These are phyloP conservation scores for Saimiri boliviensis DNA, from an alignment of 2,113 vertebrate species.

Conservation along the genomic window DNA sequence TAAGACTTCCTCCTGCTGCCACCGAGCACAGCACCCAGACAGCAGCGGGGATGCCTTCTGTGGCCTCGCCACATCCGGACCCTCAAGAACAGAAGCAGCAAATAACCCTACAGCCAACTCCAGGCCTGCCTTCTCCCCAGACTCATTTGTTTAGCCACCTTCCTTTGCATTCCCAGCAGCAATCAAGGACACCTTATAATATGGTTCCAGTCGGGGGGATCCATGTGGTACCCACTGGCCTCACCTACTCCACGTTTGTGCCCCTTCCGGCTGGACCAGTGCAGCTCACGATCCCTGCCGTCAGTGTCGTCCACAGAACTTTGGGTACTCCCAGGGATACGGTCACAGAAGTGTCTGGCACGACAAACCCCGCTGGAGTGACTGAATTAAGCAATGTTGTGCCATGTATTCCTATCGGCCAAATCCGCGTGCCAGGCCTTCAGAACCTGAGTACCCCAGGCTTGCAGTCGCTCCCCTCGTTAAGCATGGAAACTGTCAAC, in stretches of 20 bases:
- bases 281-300: constrained; percentile 95
- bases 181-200: constrained; percentile 89
- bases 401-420: constrained; percentile 94
- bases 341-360: background rate
- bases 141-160: constrained; percentile 96
- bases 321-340: constrained; percentile 74
- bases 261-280: constrained; percentile 93
- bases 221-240: constrained; percentile 92
- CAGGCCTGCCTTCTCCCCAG: constrained; percentile 75
- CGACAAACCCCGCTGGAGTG: constrained; percentile 79
- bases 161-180: constrained; percentile 95
- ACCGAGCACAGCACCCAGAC: constrained; percentile 84
- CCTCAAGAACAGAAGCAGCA: constrained; percentile 79
- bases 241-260: constrained; percentile 96
- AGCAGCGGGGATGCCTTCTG: background rate
- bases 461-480: constrained; percentile 84
- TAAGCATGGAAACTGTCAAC: constrained; percentile 91
- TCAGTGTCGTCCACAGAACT: constrained; percentile 93
- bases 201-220: constrained; percentile 94
- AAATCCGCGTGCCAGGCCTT: constrained; percentile 87
- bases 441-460: constrained; percentile 82
- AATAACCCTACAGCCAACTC: constrained; percentile 63
- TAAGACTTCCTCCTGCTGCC: constrained; percentile 55
- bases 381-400: constrained; percentile 89
- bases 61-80: background rate